A percentile compares a stretch with the other conserved stretches of the same genome.
These are phyloP conservation scores for Trematocara zebra DNA, from an alignment of 2,113 vertebrate genomes.

Conservation along the genomic window DNA sequence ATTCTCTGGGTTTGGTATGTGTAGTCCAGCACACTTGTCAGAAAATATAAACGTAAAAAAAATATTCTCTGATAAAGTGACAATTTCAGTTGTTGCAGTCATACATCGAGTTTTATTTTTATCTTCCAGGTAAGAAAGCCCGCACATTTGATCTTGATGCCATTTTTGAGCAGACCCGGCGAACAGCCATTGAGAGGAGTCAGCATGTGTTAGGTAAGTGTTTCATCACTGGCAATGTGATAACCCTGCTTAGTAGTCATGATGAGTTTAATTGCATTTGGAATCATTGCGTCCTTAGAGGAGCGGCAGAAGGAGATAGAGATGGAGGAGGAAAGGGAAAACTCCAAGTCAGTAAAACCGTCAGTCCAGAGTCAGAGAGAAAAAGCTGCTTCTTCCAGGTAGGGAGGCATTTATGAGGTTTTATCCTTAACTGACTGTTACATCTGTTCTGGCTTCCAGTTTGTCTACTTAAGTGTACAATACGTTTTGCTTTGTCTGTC, in stretches of 20 bases:
- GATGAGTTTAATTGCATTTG: neutral
- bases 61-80: neutral
- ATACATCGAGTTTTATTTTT: neutral
- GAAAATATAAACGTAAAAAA: neutral
- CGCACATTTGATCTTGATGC: slow-evolving; percentile 94
- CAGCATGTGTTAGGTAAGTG: slow-evolving; percentile 80
- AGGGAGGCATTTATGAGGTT: neutral
- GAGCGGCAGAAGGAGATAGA: slow-evolving; percentile 40
- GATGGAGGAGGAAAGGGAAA: slow-evolving; percentile 37
- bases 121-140: slow-evolving; percentile 85
- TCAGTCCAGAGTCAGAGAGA: neutral
- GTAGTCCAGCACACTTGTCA: neutral
- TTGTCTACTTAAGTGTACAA: neutral
- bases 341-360: slow-evolving; percentile 27
- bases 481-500: neutral
- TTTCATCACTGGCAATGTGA: neutral
- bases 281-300: slow-evolving; percentile 28
- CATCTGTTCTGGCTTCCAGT: neutral
- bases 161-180: slow-evolving; percentile 94
- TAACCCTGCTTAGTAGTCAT: neutral
- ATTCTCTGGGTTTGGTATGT: slow-evolving; percentile 76
- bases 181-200: slow-evolving; percentile 93
- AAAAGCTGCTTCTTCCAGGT: slow-evolving; percentile 44
- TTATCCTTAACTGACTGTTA: neutral
- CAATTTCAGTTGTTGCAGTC: neutral